Evolutionary conservation across 2,797 vertebrate genomes (phyloP), one percentile per base, ranked within the genome.

Genomic region (Gymnoscopelus braueri): DNA sequence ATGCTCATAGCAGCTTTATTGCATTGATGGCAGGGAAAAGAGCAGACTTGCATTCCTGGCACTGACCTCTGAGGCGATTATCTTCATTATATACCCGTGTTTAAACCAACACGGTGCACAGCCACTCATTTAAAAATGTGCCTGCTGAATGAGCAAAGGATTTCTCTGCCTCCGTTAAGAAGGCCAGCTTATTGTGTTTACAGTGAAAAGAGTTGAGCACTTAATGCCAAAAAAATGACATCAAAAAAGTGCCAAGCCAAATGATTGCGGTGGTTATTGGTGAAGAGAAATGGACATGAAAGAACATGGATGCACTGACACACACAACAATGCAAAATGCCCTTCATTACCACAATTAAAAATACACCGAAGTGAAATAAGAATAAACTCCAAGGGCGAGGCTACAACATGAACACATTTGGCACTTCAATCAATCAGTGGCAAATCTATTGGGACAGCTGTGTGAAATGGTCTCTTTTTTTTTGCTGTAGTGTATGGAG

Each of bases 1-100:
- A 44, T 24, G 71, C 80, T 80, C 67, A 13, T 47, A 72, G 71
- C 59, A 54, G 63, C 64, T 80, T 83, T 76, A 75, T 80, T 79
- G 67, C 60, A 55, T 72, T 23, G 1, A 63, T 13, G 61, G 71
- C 73, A 51, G 69, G 13, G 60, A 19, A 77, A 85, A 69, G 47
- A 70, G 75, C 74, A 73, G 67, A 71, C 72, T 72, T 80, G 71
- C 73, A 69, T 75, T 79, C 80, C 66, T 51, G 62, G 56, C 23
- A 32, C 61, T 48, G 60, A 55, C 76, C 75, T 80, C 2, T 57
- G 75, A 82, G 72, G 84, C 69, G 56, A 81, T 80, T 13, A 55
- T 77, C 71, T 78, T 78, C 51, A 77, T 82, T 65, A 70, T 67
- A 11, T 5, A 54, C 24, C 32, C 11, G 39, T 51, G 68, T 83